Evolutionary conservation across 2,113 vertebrate genomes (phyloP), one percentile per base, ranked within the genome.

Genomic region (Aphelocoma coerulescens): DNA sequence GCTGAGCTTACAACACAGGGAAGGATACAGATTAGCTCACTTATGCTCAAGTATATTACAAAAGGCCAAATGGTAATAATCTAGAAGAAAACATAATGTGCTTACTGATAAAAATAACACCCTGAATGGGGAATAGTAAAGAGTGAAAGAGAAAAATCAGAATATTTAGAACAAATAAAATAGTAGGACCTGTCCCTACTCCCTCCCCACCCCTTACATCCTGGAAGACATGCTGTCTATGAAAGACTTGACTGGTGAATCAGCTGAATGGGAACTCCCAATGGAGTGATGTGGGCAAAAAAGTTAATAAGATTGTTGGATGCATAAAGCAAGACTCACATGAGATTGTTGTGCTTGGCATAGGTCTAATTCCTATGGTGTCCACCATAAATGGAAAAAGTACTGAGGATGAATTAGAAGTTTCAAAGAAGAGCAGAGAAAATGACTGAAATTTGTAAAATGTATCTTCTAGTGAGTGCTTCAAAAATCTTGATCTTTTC

Each of bases 81-180:
- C 33, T 89, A 14, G 19, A 87, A 87, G 55, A 67, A 84, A 89
- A 46, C 1, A 2, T 69, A 41, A 58, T 22, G 30, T 68, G 32
- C 30, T 52, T 55, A 55, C 28, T 54, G 4, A 62, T 63, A 74
- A 81, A 91, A 61, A 39, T 87, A 87, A 63, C 8, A 87, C 11
- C 3, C 33, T 49, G n/a, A 78, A 24, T 63, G 27, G 21, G 30
- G 21, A 81, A 73, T 35, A 72, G 44, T 57, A 57, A 78, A 76
- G 16, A 65, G 41, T 15, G 16, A 69, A 79, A 16, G 77, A 27
- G 19, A 88, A 16, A 86, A 33, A 74, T 83, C 16, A 77, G 44
- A 90, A 69, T 87, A 63, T 44, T 91, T 85, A 88, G 21, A 58
- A 55, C 7, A 35, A 94, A 72, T 22, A 61, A 91, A 93, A 83